Conservation (phyloP, 53 echinoderm and acorn worm genomes). For the Mesocentrotus franciscanus region DNA sequence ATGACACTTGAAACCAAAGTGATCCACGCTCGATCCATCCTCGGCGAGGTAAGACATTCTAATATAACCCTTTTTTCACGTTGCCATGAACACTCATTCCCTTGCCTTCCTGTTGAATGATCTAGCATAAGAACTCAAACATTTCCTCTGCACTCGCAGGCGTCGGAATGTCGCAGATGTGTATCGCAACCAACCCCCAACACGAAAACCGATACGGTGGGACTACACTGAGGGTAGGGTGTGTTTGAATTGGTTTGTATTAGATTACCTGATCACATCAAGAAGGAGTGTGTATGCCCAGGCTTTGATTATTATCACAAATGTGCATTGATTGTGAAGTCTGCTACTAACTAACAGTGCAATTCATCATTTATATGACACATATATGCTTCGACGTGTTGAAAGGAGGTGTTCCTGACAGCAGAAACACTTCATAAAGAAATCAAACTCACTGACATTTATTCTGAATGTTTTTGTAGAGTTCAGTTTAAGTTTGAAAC, state of each 20-base stretch:
- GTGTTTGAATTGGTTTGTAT: background rate
- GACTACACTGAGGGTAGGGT: slow-evolving; percentile 7
- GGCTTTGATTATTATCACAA: slow-evolving; percentile 12
- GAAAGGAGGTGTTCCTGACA: background rate
- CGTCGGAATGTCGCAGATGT: background rate
- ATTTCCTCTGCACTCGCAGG: slow-evolving; percentile 17
- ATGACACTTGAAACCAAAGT: background rate
- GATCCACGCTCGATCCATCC: background rate
- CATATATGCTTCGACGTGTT: background rate
- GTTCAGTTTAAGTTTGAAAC: too few species aligned
- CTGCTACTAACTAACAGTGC: background rate
- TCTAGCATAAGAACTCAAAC: background rate
- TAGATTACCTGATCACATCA: slow-evolving; percentile 17
- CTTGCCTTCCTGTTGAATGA: slow-evolving; percentile 19
- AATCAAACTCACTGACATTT: background rate
- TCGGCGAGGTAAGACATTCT: background rate
- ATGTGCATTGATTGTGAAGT: background rate
- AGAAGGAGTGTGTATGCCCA: slow-evolving; percentile 9
- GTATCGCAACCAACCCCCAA: background rate
- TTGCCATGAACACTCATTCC: slow-evolving; percentile 8
- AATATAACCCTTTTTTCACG: background rate
- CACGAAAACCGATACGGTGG: slow-evolving; percentile 39
- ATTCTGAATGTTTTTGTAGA: too few species aligned
- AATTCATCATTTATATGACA: background rate
- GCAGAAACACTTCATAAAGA: background rate